phyloP scores from a whole-genome alignment of 2,113 vertebrate species.

The Chlamydotis undulata region DNA sequence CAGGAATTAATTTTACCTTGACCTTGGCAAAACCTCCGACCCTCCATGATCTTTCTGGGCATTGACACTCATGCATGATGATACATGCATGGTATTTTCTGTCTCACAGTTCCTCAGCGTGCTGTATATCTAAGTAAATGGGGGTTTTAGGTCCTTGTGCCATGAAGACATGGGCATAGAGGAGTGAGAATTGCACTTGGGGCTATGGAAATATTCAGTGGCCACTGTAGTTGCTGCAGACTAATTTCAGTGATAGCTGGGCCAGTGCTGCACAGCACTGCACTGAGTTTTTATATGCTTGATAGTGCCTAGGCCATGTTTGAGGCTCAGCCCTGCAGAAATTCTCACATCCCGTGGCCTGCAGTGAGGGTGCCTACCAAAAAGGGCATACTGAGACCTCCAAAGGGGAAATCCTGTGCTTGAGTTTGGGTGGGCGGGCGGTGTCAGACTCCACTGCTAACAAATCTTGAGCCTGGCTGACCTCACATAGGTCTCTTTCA shows the following conservation, averaged over 20 bases:
- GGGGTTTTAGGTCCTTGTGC: background rate
- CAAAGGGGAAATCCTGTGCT: rapidly evolving
- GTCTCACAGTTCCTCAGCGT: background rate
- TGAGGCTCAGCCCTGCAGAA: background rate
- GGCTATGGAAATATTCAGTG: background rate
- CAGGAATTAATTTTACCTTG: background rate
- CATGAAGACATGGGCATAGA: background rate
- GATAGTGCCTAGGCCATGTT: background rate
- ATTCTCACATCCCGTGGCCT: background rate
- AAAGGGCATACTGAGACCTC: background rate
- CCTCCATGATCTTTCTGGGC: background rate
- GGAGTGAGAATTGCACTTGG: background rate
- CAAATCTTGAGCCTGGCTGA: background rate
- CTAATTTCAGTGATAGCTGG: background rate
- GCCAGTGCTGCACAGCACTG: background rate
- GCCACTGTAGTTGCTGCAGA: background rate
- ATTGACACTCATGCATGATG: background rate
- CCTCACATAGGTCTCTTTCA: background rate
- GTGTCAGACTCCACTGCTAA: background rate
- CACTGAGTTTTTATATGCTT: background rate
- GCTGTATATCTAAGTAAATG: background rate
- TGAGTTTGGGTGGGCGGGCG: rapidly evolving
- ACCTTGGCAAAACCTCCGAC: background rate
- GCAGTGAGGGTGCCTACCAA: background rate
- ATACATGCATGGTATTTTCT: background rate